Base-by-base conservation (phyloP, 2,113 vertebrate species). In the Chiloscyllium plagiosum region DNA sequence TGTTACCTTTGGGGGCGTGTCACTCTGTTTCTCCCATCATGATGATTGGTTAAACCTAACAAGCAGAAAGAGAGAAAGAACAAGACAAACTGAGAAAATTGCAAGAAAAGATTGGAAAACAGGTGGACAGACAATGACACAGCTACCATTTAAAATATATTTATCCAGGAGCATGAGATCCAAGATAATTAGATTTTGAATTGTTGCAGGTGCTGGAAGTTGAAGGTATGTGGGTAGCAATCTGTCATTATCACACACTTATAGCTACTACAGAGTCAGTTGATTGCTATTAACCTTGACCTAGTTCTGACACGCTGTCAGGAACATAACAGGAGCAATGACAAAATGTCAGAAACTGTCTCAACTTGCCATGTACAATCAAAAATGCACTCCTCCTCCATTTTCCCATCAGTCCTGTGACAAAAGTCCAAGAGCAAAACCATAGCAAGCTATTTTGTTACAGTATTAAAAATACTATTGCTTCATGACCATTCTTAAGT, bases 201-300 rank as follows among this genome's bases (percentile, higher is more conserved):
- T 92, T 89, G 86, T 89, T 66, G 89, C 29, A 66, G 29, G 61
- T 65, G 13, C 89, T 92, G 61, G n/a, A 37, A 4, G 89, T n/a
- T 92, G 89, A 92, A 92, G n/a, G 15, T 66, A 42, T 37, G 89
- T 93, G 89, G 42, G 56, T 33, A 93, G 89, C 65, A 93, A 92
- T 68, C 61, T 8, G 17, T 93, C 17, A 37, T 65, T 66, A 22
- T 65, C 61, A 37, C 56, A 66, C 33, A 33, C n/a, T 10, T 93
- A 66, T 93, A 93, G 61, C 89, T 93, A 42, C 89, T 68, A n/a
- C 56, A 61, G 61, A 93, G 33, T 93, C 89, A 93, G 61, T n/a
- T 93, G 37, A 37, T 42, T 22, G 37, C 61, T 42, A 66, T 93
- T 66, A 68, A 33, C 56, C 20, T 93, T 66, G 89, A 93, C 5